Conservation (phyloP, 2,888 invertebrate species). For the Leptopilina drosophilae region DNA sequence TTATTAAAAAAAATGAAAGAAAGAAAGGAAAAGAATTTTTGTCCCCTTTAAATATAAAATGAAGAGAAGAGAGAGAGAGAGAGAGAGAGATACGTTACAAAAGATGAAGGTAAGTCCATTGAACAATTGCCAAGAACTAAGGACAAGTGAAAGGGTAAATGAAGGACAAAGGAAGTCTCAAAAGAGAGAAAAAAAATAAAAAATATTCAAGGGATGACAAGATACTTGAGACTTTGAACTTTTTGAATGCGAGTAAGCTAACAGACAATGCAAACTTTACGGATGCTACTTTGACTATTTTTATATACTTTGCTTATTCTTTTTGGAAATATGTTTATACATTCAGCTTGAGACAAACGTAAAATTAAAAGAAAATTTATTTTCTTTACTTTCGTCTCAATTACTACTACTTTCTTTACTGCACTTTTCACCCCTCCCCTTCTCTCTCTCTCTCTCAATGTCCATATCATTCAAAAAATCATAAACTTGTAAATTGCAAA, state of each 20-base stretch:
- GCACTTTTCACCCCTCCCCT: too few relatives aligned
- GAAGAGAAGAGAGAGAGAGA: neutral
- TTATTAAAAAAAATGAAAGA: neutral
- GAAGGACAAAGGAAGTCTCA: constrained; percentile 18
- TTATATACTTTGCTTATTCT: constrained; percentile 6
- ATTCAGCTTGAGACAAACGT: too few relatives aligned
- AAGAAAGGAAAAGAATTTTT: too few relatives aligned
- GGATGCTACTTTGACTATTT: constrained; percentile 51
- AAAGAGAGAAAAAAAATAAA: constrained; percentile 20
- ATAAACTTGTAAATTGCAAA: too few relatives aligned
- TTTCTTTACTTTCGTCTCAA: too few relatives aligned
- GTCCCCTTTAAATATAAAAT: neutral
- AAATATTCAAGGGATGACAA: constrained; percentile 54
- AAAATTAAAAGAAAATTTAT: too few relatives aligned
- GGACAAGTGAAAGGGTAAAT: constrained; percentile 32
- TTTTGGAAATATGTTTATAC: neutral
- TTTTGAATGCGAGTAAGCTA: constrained; percentile 69
- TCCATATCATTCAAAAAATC: too few relatives aligned
- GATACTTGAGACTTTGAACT: constrained; percentile 71
- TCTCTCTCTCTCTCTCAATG: too few relatives aligned
- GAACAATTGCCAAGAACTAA: neutral
- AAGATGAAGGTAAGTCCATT: constrained; percentile 1
- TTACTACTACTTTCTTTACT: too few relatives aligned
- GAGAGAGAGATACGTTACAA: neutral
- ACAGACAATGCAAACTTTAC: constrained; percentile 69